These are phyloP conservation scores for Neofelis nebulosa DNA, from an alignment of 2,113 vertebrate species.

Conservation along the genomic window DNA sequence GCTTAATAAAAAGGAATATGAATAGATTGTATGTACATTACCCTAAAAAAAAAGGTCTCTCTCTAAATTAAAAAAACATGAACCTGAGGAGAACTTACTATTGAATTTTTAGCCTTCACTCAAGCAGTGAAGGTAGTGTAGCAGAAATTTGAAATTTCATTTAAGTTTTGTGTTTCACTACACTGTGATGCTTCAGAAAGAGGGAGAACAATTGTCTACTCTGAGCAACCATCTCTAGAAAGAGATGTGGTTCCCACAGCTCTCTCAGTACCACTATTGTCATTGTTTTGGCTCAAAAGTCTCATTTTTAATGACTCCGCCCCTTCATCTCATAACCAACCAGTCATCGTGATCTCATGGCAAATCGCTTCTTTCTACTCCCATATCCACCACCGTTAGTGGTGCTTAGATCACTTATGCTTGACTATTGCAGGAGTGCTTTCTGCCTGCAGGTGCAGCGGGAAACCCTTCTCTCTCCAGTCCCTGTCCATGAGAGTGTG, in stretches of 20 bases:
- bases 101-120: background rate
- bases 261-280: background rate
- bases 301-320: background rate
- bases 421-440: too few species aligned
- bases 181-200: background rate
- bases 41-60: background rate
- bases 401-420: background rate
- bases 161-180: background rate
- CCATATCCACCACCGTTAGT: background rate
- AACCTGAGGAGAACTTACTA: background rate
- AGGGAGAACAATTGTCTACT: background rate
- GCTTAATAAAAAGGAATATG: background rate
- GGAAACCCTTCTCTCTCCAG: background rate
- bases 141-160: background rate
- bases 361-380: background rate
- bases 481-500: background rate
- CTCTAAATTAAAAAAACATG: background rate
- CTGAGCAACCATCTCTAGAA: background rate
- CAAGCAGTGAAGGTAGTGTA: background rate
- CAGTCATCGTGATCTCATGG: background rate
- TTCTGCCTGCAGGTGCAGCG: background rate
- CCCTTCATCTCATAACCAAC: background rate
- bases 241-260: background rate
- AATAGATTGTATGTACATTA: background rate
- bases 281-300: background rate